These are phyloP conservation scores for Odocoileus hemionus DNA, from an alignment of 2,113 vertebrate genomes.

Conservation along the genomic window DNA sequence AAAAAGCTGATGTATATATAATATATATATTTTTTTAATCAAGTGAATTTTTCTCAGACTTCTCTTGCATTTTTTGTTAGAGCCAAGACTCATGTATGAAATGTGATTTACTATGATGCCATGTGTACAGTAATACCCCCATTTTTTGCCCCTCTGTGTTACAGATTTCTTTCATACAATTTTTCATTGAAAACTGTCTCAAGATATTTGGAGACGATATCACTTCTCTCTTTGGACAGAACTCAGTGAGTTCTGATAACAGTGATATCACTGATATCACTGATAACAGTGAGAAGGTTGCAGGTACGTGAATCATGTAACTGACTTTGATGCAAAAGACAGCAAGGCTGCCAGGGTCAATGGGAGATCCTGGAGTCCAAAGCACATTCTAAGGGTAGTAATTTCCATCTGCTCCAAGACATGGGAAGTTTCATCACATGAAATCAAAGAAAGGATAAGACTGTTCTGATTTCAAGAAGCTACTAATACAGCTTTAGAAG, in stretches of 20 bases:
- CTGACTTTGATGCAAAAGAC: not conserved
- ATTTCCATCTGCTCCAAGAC: not conserved
- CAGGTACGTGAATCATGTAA: slow-evolving; percentile 72
- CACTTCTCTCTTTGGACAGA: slow-evolving; percentile 79
- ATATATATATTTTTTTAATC: not conserved
- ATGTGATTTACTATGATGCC: not conserved
- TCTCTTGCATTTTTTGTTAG: not conserved
- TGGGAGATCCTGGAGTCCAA: not conserved
- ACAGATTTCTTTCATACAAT: slow-evolving; percentile 86
- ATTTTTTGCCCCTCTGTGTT: slow-evolving; percentile 28
- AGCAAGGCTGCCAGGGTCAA: too few relatives aligned
- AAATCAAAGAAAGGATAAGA: not conserved
- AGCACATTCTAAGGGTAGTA: not conserved
- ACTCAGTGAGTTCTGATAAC: slow-evolving; percentile 77
- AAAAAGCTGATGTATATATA: not conserved
- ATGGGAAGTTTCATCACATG: not conserved
- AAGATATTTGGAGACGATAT: slow-evolving; percentile 86
- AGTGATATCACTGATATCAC: slow-evolving; percentile 73
- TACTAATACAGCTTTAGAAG: not conserved
- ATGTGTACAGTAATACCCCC: not conserved
- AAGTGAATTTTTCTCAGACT: not conserved
- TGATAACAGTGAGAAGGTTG: slow-evolving; percentile 80
- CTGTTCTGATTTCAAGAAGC: not conserved
- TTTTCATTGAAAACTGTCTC: slow-evolving; percentile 87
- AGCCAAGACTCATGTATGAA: not conserved